phyloP scores from a whole-genome alignment of 1,140 invertebrate genomes.

The Yoshiicerus persimilis region DNA sequence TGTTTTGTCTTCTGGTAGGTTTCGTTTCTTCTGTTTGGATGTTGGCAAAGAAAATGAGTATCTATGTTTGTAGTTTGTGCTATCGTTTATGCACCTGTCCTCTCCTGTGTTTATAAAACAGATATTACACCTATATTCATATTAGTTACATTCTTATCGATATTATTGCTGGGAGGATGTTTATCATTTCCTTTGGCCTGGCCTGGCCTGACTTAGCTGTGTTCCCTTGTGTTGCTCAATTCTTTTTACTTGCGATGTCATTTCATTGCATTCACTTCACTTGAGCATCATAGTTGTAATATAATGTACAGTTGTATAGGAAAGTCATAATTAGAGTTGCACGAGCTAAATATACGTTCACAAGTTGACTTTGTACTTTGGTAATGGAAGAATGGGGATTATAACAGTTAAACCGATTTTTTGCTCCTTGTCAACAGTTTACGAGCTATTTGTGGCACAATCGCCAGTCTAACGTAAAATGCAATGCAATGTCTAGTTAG shows the following conservation, averaged over 20 bases:
- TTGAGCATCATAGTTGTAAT: neutral
- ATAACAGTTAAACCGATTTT: neutral
- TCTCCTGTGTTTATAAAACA: neutral
- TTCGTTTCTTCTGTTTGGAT: neutral
- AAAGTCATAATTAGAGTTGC: neutral
- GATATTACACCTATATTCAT: neutral
- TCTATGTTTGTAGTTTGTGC: neutral
- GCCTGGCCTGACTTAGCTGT: neutral
- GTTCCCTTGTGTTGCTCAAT: neutral
- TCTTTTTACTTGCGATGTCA: neutral
- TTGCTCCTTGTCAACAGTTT: neutral
- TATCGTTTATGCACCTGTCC: neutral
- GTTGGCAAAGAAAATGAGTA: neutral
- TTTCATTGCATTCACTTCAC: neutral
- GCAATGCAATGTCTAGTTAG: neutral
- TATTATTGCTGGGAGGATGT: neutral
- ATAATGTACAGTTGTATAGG: neutral
- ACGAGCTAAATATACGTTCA: neutral
- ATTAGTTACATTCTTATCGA: neutral
- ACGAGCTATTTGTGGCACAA: constrained; percentile 8
- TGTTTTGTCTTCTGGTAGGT: neutral
- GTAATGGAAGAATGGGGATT: neutral
- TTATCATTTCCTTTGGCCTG: constrained; percentile 15
- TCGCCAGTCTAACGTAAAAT: neutral
- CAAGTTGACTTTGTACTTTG: neutral